Evolutionary conservation across 2,888 invertebrate genomes (phyloP).

Genomic region (Pocota personata): DNA sequence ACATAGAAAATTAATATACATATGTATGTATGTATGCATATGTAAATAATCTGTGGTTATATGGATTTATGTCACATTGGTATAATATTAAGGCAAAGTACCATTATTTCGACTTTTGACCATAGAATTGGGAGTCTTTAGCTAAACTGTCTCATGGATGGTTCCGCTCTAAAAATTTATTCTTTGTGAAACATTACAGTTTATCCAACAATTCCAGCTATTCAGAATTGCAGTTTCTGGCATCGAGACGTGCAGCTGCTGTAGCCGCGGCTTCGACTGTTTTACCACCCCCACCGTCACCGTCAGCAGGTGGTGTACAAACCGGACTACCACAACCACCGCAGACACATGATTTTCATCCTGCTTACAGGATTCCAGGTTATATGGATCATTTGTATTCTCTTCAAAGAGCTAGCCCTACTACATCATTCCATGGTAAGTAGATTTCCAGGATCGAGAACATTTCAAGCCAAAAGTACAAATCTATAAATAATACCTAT

Average conservation of each 20-base stretch:
- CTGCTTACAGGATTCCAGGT: conserved; percentile 88
- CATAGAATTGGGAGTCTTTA: not conserved
- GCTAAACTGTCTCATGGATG: conserved; percentile 25
- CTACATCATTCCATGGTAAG: conserved; percentile 89
- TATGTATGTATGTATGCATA: too few species aligned
- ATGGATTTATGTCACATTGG: not conserved
- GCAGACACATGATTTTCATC: conserved; percentile 85
- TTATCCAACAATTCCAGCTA: conserved; percentile 78
- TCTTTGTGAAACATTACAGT: conserved; percentile 58
- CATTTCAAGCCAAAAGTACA: not conserved
- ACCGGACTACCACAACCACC: conserved; percentile 81
- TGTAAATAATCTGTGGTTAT: too few species aligned
- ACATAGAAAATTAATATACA: too few species aligned
- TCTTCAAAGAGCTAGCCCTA: conserved; percentile 87
- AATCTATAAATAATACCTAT: conserved; percentile 4
- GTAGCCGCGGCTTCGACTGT: conserved; percentile 83
- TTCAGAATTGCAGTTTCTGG: conserved; percentile 82
- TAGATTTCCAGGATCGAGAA: conserved; percentile 34
- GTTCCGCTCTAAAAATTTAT: conserved; percentile 35
- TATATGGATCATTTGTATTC: conserved; percentile 92
- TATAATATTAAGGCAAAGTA: not conserved
- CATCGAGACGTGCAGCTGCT: conserved; percentile 83
- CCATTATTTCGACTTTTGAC: not conserved
- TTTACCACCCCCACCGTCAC: conserved; percentile 79
- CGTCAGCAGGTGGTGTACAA: conserved; percentile 70